Percentiles rank a stretch among this genome's conserved stretches.
phyloP scores from a whole-genome alignment of 2,797 vertebrate species.

The Molothrus aeneus region DNA sequence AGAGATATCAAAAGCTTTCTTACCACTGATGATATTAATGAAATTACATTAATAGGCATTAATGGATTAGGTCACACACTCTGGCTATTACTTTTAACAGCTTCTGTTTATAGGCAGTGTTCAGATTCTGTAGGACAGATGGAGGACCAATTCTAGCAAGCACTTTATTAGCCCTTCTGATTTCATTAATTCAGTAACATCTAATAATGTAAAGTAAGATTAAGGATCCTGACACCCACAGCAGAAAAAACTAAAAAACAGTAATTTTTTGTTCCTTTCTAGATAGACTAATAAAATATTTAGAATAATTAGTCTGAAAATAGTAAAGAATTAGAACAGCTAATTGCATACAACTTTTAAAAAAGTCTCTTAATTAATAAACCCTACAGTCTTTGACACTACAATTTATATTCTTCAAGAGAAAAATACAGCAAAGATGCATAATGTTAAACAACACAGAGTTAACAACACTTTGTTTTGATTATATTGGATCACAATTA shows the following conservation, averaged over 20 bases:
- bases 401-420: constrained; percentile 64
- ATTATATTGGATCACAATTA: constrained; percentile 75
- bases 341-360: constrained; percentile 64
- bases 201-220: constrained; percentile 29
- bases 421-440: constrained; percentile 44
- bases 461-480: constrained; percentile 76
- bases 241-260: constrained; percentile 33
- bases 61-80: background rate
- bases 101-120: background rate
- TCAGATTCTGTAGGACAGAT: background rate
- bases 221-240: constrained; percentile 18
- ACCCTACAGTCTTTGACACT: constrained; percentile 50
- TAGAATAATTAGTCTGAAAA: constrained; percentile 58
- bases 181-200: constrained; percentile 25
- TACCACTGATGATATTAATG: background rate
- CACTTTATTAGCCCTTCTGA: background rate
- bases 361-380: constrained; percentile 75
- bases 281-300: constrained; percentile 45
- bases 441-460: constrained; percentile 70
- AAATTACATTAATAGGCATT: background rate
- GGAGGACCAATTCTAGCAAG: background rate
- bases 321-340: constrained; percentile 53
- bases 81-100: background rate
- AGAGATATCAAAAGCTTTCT: background rate
- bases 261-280: constrained; percentile 35